Percentiles rank a stretch among this genome's conserved stretches.
These are phyloP conservation scores for Yponomeuta cagnagella DNA, from an alignment of 2,888 invertebrate species.

Conservation along the genomic window DNA sequence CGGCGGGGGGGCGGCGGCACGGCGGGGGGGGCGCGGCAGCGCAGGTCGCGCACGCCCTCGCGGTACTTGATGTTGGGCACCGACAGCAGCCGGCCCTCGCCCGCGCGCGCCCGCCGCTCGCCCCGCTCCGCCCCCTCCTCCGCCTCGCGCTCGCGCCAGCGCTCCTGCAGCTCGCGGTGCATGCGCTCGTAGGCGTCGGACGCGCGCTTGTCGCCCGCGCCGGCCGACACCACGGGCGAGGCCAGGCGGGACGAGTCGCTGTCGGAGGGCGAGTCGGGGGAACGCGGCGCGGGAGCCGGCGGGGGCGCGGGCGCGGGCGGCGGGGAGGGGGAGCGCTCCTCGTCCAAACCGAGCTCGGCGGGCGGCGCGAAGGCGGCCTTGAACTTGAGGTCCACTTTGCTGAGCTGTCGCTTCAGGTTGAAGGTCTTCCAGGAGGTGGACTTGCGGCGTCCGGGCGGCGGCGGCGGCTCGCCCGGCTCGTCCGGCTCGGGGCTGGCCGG, in stretches of 20 bases:
- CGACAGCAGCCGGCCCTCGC: conserved; percentile 79
- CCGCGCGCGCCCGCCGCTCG: conserved; percentile 58
- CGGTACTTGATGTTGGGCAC: conserved; percentile 84
- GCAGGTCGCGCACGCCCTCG: conserved; percentile 72
- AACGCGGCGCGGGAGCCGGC: neutral
- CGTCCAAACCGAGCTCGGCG: conserved; percentile 56
- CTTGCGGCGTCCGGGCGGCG: conserved; percentile 55
- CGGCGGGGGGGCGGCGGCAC: conserved; percentile 80
- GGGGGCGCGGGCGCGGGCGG: conserved; percentile 41
- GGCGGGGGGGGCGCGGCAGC: conserved; percentile 67
- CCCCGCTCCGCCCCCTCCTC: conserved; percentile 30
- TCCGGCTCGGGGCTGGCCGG: conserved; percentile 42
- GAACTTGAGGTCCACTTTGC: conserved; percentile 84
- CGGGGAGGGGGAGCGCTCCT: conserved; percentile 50
- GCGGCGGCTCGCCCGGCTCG: conserved; percentile 52
- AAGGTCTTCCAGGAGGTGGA: conserved; percentile 85
- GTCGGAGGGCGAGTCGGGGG: conserved; percentile 34
- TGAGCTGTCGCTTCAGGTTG: conserved; percentile 87
- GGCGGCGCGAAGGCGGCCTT: conserved; percentile 78
- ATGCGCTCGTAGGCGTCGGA: conserved; percentile 38
- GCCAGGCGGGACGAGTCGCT: conserved; percentile 33
- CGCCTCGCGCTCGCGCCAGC: conserved; percentile 56
- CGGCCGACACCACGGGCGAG: conserved; percentile 63
- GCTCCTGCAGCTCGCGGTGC: conserved; percentile 46
- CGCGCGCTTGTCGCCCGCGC: conserved; percentile 35